These are phyloP conservation scores for Oscheius sp. DNA, from an alignment of 2,888 invertebrate species.

Conservation along the genomic window DNA sequence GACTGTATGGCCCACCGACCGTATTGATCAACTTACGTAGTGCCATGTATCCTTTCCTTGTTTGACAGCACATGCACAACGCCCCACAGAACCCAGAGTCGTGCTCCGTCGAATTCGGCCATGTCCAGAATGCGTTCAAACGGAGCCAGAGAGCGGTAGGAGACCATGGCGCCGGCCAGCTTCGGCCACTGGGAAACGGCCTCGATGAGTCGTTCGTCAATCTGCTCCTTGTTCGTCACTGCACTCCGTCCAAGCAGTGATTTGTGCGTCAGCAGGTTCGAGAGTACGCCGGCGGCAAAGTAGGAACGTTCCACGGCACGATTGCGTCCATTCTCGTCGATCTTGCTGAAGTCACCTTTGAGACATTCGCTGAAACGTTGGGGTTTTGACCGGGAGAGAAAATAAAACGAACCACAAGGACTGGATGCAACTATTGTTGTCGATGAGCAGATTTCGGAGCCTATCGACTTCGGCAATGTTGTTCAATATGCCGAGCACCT, in stretches of 20 bases:
- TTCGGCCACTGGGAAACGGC: slow-evolving; percentile 79
- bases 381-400: too few species aligned
- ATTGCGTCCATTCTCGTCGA: slow-evolving; percentile 47
- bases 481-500: slow-evolving; percentile 82
- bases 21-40: neutral
- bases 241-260: neutral
- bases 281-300: slow-evolving; percentile 77
- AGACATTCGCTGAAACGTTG: slow-evolving; percentile 46
- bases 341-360: slow-evolving; percentile 44
- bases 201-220: slow-evolving; percentile 44
- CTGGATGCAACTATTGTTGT: slow-evolving; percentile 77
- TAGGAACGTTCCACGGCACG: slow-evolving; percentile 81
- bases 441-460: slow-evolving; percentile 78
- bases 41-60: slow-evolving; percentile 77
- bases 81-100: slow-evolving; percentile 85
- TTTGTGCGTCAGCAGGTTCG: slow-evolving; percentile 45
- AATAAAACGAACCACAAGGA: slow-evolving; percentile 37
- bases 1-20: too few species aligned
- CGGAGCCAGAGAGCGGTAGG: slow-evolving; percentile 81
- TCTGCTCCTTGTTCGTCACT: slow-evolving; percentile 16
- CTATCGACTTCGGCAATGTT: slow-evolving; percentile 83
- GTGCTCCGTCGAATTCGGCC: slow-evolving; percentile 80
- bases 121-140: slow-evolving; percentile 81
- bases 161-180: slow-evolving; percentile 83
- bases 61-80: slow-evolving; percentile 80